A percentile compares a stretch with the other conserved stretches of the same genome.
Evolutionary conservation across 2,113 vertebrate genomes (phyloP).

Genomic region (Mohoua ochrocephala): DNA sequence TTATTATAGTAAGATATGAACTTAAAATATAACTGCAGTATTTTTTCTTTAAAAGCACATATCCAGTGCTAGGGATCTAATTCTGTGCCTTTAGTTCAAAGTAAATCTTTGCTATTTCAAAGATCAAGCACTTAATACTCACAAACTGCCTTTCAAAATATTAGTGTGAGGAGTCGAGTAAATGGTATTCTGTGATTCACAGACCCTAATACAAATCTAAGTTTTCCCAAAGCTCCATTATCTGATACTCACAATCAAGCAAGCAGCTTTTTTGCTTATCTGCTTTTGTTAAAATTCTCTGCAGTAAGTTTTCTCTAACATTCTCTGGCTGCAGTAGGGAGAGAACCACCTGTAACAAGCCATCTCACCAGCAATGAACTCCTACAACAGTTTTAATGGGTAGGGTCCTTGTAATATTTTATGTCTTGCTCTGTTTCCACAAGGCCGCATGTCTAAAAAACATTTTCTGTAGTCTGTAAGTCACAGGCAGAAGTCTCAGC

Average conservation of each 20-base stretch:
- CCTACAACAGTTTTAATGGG: neutral
- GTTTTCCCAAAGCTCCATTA: neutral
- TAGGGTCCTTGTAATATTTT: neutral
- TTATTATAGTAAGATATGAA: neutral
- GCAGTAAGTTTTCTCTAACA: neutral
- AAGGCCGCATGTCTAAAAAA: neutral
- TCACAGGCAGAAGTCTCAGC: neutral
- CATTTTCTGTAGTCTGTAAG: neutral
- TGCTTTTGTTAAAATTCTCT: neutral
- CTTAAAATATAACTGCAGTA: neutral
- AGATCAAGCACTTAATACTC: neutral
- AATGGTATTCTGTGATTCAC: neutral
- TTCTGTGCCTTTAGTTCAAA: neutral
- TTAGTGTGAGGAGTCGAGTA: neutral
- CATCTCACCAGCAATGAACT: neutral
- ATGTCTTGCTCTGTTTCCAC: neutral
- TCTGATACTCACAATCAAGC: neutral
- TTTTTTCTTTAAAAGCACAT: neutral
- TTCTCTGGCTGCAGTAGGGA: neutral
- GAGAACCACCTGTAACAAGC: neutral
- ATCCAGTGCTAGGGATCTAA: neutral
- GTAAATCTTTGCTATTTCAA: neutral
- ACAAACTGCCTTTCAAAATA: constrained; percentile 2
- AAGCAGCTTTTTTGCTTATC: neutral
- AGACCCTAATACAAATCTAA: neutral